Conservation (phyloP, 1,140 invertebrate genomes). For the Panagrolaimus sp. region DNA sequence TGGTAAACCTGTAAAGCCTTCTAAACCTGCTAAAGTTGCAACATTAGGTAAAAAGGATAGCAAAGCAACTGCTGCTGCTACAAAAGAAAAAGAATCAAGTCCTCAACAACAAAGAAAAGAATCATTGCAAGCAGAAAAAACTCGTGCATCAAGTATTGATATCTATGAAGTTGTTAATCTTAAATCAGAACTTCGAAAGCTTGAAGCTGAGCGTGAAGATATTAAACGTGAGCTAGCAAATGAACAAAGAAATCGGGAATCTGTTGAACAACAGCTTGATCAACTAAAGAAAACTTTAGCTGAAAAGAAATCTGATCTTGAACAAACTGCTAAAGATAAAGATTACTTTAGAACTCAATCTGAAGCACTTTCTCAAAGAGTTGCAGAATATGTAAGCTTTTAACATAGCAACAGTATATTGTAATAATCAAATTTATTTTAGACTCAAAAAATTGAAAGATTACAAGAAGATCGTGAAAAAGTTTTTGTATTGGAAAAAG, state of each 20-base stretch:
- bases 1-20: slow-evolving; percentile 1
- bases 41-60: background rate
- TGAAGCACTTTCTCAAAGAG: background rate
- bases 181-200: background rate
- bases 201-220: background rate
- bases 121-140: background rate
- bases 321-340: background rate
- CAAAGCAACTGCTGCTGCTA: no score
- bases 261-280: background rate
- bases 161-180: background rate
- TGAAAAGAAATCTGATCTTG: slow-evolving; percentile 4
- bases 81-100: background rate
- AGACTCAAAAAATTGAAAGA: background rate
- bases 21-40: background rate
- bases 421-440: background rate
- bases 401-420: background rate
- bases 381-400: background rate
- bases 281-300: background rate
- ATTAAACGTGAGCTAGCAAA: background rate
- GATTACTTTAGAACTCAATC: background rate
- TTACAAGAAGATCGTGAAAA: background rate
- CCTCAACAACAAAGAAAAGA: background rate
- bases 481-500: background rate
- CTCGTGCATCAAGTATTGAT: background rate
- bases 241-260: background rate